A percentile compares a stretch with the other conserved stretches of the same genome.
phyloP scores from a whole-genome alignment of 1,140 invertebrate species.

The Drosophila nasuta region DNA sequence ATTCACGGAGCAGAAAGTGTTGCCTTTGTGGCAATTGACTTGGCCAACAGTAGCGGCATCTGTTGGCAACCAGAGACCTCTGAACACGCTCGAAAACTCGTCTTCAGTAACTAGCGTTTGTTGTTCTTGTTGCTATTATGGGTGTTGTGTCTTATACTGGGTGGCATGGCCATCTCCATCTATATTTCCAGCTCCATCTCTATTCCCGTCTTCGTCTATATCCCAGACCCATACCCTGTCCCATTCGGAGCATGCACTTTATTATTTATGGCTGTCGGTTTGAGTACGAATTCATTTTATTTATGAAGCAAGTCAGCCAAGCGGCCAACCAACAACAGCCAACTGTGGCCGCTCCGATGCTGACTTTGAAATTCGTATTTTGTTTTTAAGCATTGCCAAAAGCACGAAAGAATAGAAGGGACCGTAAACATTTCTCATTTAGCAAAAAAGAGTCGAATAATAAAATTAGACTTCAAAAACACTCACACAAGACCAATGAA shows the following conservation, averaged over 20 bases:
- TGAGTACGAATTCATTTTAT: constrained; percentile 81
- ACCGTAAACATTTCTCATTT: too few species aligned
- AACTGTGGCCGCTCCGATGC: constrained; percentile 8
- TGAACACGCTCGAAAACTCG: constrained; percentile 17
- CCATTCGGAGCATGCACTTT: constrained; percentile 63
- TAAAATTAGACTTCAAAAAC: too few species aligned
- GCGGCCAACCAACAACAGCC: constrained; percentile 37
- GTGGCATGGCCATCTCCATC: neutral
- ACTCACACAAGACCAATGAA: too few species aligned
- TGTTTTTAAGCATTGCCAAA: constrained; percentile 9
- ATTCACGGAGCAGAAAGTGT: constrained; percentile 77
- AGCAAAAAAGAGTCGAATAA: too few species aligned
- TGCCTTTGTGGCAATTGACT: constrained; percentile 72
- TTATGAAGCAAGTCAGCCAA: constrained; percentile 77
- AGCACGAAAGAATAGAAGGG: neutral
- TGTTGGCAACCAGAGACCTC: constrained; percentile 15
- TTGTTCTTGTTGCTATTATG: constrained; percentile 9
- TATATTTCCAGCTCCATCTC: neutral
- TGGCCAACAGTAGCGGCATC: constrained; percentile 42
- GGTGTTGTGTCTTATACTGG: constrained; percentile 22
- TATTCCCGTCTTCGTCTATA: neutral
- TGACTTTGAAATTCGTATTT: constrained; percentile 15
- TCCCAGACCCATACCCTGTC: constrained; percentile 6
- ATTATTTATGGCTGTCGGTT: constrained; percentile 79
- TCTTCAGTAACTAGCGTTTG: constrained; percentile 22